Evolutionary conservation across 2,797 vertebrate species (phyloP).

Genomic region (Buphagus erythrorhynchus): DNA sequence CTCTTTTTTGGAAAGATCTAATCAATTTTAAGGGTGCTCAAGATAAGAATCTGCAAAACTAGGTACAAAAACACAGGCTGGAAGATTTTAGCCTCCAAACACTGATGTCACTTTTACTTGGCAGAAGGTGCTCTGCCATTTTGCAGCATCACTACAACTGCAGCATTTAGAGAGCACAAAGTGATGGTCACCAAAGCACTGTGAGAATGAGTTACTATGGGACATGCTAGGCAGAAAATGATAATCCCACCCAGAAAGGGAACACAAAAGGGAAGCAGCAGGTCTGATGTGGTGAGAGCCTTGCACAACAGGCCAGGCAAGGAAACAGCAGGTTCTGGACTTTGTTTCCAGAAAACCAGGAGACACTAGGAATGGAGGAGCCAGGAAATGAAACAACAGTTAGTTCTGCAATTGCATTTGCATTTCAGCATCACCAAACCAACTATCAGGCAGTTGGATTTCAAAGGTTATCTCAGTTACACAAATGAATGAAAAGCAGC

Average conservation of each 20-base stretch:
- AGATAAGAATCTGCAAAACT: not conserved
- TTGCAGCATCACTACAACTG: not conserved
- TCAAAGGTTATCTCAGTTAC: not conserved
- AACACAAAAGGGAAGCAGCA: not conserved
- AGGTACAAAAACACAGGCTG: not conserved
- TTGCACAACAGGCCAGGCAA: not conserved
- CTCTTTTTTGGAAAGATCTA: not conserved
- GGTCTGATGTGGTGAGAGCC: not conserved
- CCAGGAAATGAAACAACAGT: not conserved
- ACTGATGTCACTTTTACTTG: not conserved
- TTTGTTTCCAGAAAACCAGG: not conserved
- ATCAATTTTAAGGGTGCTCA: not conserved
- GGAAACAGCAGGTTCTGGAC: not conserved
- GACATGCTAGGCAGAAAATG: not conserved
- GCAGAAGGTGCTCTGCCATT: not conserved
- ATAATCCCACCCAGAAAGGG: not conserved
- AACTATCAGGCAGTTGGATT: not conserved
- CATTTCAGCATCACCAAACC: not conserved
- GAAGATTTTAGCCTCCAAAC: not conserved
- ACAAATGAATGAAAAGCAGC: not conserved
- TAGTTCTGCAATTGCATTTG: slow-evolving; percentile 1
- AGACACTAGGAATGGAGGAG: not conserved
- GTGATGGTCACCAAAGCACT: not conserved
- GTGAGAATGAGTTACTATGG: not conserved
- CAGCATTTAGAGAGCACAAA: not conserved